Percentiles rank a stretch among this genome's conserved stretches.
Evolutionary conservation across 2,797 vertebrate species (phyloP).

Genomic region (Onychomys leucogaster): DNA sequence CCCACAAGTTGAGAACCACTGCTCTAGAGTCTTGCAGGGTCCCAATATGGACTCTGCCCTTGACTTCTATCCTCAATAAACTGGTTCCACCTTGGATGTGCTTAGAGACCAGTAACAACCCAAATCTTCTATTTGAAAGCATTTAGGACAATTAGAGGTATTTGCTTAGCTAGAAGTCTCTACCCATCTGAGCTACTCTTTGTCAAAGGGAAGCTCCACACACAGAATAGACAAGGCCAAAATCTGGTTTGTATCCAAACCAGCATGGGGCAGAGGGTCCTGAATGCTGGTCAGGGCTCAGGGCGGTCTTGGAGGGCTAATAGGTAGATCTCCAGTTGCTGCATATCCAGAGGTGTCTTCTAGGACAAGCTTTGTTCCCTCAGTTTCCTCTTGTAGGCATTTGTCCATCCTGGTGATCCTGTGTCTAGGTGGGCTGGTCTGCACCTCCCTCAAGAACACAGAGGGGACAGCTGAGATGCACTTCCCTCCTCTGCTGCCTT

Average conservation of each 20-base stretch:
- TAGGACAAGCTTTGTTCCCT: fast-evolving
- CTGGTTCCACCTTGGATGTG: conserved; percentile 82
- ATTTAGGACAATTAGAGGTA: conserved; percentile 82
- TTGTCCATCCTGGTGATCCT: background rate
- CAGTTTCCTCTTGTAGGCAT: fast-evolving
- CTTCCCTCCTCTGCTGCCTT: no score
- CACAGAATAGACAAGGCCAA: conserved; percentile 83
- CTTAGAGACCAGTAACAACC: conserved; percentile 93
- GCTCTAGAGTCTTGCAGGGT: background rate
- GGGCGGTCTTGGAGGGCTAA: background rate
- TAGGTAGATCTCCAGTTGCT: fast-evolving
- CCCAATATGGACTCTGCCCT: background rate
- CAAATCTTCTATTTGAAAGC: conserved; percentile 90
- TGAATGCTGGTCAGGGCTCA: background rate
- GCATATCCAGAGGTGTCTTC: fast-evolving
- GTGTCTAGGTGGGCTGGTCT: background rate
- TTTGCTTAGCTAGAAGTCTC: conserved; percentile 82
- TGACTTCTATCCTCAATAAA: background rate
- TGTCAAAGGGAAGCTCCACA: conserved; percentile 84
- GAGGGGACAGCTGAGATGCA: no score
- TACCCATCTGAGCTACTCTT: conserved; percentile 77
- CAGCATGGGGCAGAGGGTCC: background rate
- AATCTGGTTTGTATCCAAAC: conserved; percentile 29
- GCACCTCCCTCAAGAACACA: background rate
- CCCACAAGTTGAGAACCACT: no score